These are phyloP conservation scores for Pseudotriccus pelzelni DNA, from an alignment of 2,797 vertebrate species.

Conservation along the genomic window DNA sequence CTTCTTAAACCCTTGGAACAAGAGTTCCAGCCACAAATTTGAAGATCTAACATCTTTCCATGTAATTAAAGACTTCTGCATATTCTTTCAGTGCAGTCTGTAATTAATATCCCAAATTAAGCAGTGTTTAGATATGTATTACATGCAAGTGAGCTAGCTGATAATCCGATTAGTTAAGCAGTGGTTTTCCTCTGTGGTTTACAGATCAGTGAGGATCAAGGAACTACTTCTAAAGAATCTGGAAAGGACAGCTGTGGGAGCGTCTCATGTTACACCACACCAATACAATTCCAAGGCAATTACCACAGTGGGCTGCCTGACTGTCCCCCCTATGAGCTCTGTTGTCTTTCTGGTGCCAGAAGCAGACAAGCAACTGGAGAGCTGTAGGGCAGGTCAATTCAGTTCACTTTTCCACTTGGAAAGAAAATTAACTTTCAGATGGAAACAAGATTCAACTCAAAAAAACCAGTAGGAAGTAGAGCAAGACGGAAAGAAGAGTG, in stretches of 20 bases:
- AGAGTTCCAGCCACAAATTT: neutral
- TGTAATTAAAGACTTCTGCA: neutral
- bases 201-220: conserved; percentile 21
- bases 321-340: neutral
- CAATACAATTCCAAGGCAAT: neutral
- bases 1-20: neutral
- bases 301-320: neutral
- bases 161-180: conserved; percentile 40
- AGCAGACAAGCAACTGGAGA: neutral
- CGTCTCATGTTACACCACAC: neutral
- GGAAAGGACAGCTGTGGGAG: neutral
- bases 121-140: conserved; percentile 17
- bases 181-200: conserved; percentile 36
- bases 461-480: neutral
- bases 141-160: conserved; percentile 14
- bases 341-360: neutral
- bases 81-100: neutral
- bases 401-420: neutral
- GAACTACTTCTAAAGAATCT: neutral
- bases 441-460: neutral
- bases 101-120: conserved; percentile 46
- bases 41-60: neutral
- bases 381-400: neutral
- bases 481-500: neutral
- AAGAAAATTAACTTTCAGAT: neutral